A percentile compares a stretch with the other conserved stretches of the same genome.
Conservation (phyloP, 2,797 vertebrate genomes). For the Labroides dimidiatus region DNA sequence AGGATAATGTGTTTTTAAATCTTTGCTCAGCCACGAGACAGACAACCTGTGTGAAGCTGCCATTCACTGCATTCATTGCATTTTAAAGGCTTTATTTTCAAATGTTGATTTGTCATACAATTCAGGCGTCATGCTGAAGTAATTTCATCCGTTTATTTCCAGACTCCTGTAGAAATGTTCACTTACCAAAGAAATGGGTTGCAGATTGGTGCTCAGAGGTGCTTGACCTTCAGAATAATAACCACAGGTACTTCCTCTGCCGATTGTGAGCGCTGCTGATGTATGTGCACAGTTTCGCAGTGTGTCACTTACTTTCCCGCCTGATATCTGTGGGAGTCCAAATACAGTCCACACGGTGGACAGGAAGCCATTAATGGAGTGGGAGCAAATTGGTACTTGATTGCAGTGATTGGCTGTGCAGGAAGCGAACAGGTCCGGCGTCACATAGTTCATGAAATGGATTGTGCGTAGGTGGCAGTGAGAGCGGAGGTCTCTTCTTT, state of each 20-base stretch:
- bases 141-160: conserved; percentile 16
- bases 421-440: conserved; percentile 54
- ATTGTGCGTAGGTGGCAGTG: conserved; percentile 49
- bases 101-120: conserved; percentile 14
- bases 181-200: conserved; percentile 41
- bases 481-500: conserved; percentile 47
- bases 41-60: neutral
- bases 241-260: neutral
- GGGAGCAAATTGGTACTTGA: conserved; percentile 68
- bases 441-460: conserved; percentile 62
- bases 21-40: no score
- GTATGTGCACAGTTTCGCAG: neutral
- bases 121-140: conserved; percentile 19
- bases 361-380: conserved; percentile 65
- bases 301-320: conserved; percentile 9
- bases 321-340: conserved; percentile 17
- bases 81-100: neutral
- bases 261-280: conserved; percentile 1
- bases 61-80: no score
- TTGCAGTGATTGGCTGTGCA: conserved; percentile 56
- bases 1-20: no score
- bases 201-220: conserved; percentile 5
- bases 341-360: neutral
- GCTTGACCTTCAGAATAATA: conserved; percentile 33
- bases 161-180: conserved; percentile 19